Percentiles rank a stretch among this genome's conserved stretches.
Evolutionary conservation across 2,797 vertebrate genomes (phyloP).

Genomic region (Xyrichtys novacula): DNA sequence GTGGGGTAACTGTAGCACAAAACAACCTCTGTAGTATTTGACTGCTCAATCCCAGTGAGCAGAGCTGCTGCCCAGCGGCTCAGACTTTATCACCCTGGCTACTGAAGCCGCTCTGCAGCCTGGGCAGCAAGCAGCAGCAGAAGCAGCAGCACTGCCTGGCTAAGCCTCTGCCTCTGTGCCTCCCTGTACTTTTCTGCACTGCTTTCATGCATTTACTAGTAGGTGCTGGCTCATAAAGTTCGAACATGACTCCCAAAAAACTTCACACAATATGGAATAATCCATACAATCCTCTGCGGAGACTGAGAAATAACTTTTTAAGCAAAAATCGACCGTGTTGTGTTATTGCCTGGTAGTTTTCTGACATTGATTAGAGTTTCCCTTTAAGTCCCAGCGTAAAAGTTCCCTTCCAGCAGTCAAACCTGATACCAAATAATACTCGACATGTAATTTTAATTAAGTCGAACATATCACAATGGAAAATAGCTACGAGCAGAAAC

Average conservation of each 20-base stretch:
- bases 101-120: conserved; percentile 25
- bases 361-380: conserved; percentile 11
- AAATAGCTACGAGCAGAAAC: not conserved
- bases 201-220: conserved; percentile 42
- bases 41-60: conserved; percentile 42
- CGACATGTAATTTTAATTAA: conserved; percentile 15
- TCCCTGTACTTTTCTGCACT: too few species aligned
- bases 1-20: conserved; percentile 33
- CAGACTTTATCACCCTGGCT: conserved; percentile 56
- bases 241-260: conserved; percentile 51
- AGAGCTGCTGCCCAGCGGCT: conserved; percentile 58
- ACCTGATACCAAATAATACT: conserved; percentile 6
- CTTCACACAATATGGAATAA: conserved; percentile 46
- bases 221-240: conserved; percentile 55
- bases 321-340: conserved; percentile 10
- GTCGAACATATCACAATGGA: not conserved
- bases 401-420: too few species aligned
- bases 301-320: conserved; percentile 26
- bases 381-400: conserved; percentile 2
- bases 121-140: conserved; percentile 10
- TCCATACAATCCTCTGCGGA: conserved; percentile 21
- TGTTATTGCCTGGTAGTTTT: conserved; percentile 4
- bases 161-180: conserved; percentile 28
- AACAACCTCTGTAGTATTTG: conserved; percentile 46
- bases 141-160: conserved; percentile 21